Conservation (phyloP, 2,888 invertebrate genomes). For the Andrena camellia region DNA sequence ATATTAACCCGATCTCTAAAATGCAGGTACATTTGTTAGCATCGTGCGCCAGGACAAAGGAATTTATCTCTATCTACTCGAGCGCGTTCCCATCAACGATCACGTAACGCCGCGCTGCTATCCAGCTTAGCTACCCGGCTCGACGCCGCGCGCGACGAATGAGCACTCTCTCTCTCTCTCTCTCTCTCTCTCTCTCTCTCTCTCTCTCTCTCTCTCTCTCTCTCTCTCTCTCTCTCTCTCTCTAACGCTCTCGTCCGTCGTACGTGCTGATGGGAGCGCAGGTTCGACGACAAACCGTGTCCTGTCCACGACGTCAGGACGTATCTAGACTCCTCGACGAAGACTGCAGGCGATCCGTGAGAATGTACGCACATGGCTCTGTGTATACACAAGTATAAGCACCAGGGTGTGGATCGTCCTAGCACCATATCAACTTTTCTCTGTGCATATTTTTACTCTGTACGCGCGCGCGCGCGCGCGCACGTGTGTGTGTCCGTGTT, state of each 20-base stretch:
- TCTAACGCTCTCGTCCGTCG: not conserved
- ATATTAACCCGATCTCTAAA: constrained; percentile 72
- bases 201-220: no score
- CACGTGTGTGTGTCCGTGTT: constrained; percentile 4
- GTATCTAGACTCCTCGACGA: constrained; percentile 68
- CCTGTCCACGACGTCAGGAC: constrained; percentile 69
- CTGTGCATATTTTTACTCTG: constrained; percentile 33
- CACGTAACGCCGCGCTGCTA: not conserved
- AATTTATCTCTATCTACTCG: constrained; percentile 7
- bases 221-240: no score
- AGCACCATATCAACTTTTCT: constrained; percentile 74
- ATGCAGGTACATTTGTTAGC: constrained; percentile 76
- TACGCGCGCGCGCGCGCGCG: no score
- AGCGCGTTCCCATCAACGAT: constrained; percentile 45
- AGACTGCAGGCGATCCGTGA: constrained; percentile 65
- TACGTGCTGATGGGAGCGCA: constrained; percentile 43
- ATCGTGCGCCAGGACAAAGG: constrained; percentile 64
- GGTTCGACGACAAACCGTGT: constrained; percentile 50
- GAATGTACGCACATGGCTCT: constrained; percentile 59
- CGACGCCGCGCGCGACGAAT: not conserved
- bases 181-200: no score
- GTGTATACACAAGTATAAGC: constrained; percentile 65
- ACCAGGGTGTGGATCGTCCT: constrained; percentile 72
- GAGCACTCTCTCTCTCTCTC: no score
- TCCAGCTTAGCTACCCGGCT: not conserved